Conservation (phyloP, 1,140 invertebrate genomes). For the Atopsyche davidsoni region DNA sequence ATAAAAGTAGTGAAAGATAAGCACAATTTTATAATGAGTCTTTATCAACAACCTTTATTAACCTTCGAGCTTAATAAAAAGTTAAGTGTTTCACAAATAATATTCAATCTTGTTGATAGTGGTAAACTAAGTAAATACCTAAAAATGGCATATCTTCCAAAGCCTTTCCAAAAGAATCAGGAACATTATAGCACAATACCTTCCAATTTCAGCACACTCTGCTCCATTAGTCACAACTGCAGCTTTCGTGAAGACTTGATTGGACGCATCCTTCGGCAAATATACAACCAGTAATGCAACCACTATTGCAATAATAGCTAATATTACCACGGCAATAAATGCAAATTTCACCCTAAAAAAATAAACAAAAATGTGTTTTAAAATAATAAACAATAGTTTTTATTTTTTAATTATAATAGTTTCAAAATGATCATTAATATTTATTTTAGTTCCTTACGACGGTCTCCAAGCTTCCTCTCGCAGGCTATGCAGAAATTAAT, state of each 20-base stretch:
- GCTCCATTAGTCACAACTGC: slow-evolving; percentile 72
- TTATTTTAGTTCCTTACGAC: too few species aligned
- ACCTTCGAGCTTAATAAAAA: too few species aligned
- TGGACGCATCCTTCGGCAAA: too few species aligned
- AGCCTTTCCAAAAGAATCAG: not conserved
- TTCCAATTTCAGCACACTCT: slow-evolving; percentile 70
- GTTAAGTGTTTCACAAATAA: too few species aligned
- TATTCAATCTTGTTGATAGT: not conserved
- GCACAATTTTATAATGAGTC: too few species aligned
- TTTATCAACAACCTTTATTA: too few species aligned
- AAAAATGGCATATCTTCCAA: not conserved
- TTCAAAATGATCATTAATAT: slow-evolving; percentile 1
- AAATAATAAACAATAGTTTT: slow-evolving; percentile 4
- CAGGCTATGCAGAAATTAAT: too few species aligned
- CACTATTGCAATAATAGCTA: not conserved
- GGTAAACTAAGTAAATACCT: not conserved
- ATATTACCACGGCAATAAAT: not conserved
- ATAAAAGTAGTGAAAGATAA: too few species aligned
- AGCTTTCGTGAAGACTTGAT: slow-evolving; percentile 50
- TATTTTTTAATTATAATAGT: slow-evolving; percentile 1
- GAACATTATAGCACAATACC: slow-evolving; percentile 45
- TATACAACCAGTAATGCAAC: too few species aligned
- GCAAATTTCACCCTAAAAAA: not conserved
- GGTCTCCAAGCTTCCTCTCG: too few species aligned
- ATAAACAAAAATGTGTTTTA: not conserved